phyloP scores from a whole-genome alignment of 2,888 invertebrate genomes.

The Caenorhabditis wallacei region DNA sequence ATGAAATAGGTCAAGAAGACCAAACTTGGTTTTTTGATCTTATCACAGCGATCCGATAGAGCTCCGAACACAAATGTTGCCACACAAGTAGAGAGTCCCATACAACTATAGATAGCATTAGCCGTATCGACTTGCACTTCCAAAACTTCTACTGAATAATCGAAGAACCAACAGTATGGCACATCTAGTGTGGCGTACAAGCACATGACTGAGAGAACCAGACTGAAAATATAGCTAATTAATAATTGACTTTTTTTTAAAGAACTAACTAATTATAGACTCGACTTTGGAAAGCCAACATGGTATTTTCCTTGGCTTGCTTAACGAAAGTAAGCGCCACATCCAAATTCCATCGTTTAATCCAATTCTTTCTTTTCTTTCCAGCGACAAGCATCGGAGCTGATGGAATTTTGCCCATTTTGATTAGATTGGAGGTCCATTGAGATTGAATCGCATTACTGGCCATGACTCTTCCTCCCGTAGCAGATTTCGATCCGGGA shows the following conservation, averaged over 20 bases:
- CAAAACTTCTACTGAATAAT: conserved; percentile 88
- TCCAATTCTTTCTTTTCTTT: conserved; percentile 49
- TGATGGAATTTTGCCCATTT: conserved; percentile 68
- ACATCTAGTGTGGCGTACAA: conserved; percentile 94
- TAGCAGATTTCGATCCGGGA: conserved; percentile 20
- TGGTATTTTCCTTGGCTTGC: too few species aligned
- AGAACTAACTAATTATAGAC: too few species aligned
- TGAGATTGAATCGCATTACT: conserved; percentile 40
- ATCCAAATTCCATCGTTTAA: not conserved
- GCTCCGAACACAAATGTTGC: conserved; percentile 93
- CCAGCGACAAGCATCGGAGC: conserved; percentile 65
- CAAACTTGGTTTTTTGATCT: not conserved
- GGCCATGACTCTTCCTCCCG: conserved; percentile 59
- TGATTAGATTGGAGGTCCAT: conserved; percentile 37
- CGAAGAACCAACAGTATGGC: conserved; percentile 92
- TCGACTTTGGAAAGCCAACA: too few species aligned
- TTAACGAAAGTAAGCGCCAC: too few species aligned
- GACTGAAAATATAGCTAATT: too few species aligned
- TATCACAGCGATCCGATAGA: conserved; percentile 88
- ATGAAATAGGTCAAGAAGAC: not conserved
- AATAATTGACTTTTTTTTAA: too few species aligned
- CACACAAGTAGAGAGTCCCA: conserved; percentile 93
- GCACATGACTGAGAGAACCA: conserved; percentile 85
- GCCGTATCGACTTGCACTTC: conserved; percentile 74
- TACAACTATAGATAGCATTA: conserved; percentile 88